Evolutionary conservation across 2,797 vertebrate genomes (phyloP).

Genomic region (Pseudochromis fuscus): DNA sequence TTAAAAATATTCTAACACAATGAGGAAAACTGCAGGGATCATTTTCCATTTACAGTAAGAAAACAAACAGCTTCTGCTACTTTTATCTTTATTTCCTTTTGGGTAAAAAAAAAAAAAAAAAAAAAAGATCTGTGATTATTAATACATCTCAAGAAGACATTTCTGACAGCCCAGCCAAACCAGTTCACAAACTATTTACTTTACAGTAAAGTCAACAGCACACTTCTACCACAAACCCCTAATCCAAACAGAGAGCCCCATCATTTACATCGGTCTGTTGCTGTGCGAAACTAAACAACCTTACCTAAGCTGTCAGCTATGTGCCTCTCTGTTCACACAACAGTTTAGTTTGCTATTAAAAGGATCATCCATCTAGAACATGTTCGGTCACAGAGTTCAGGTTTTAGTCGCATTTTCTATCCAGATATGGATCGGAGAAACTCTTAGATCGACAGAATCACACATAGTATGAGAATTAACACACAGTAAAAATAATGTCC

Average conservation of each 20-base stretch:
- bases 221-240: conserved; percentile 13
- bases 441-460: conserved; percentile 18
- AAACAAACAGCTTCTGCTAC: no score
- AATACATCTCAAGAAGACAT: background rate
- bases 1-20: no score
- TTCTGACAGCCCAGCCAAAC: conserved; percentile 4
- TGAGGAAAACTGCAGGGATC: no score
- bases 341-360: conserved; percentile 30
- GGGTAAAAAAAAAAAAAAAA: background rate
- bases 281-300: conserved; percentile 48
- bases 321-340: conserved; percentile 41
- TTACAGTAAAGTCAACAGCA: conserved; percentile 24
- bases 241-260: conserved; percentile 13
- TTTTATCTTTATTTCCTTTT: background rate
- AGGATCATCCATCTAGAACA: background rate
- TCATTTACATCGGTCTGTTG: conserved; percentile 17
- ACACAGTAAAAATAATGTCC: conserved; percentile 42
- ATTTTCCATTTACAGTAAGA: background rate
- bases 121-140: background rate
- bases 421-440: conserved; percentile 6
- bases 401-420: conserved; percentile 21
- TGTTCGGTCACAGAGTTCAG: background rate
- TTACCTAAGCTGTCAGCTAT: conserved; percentile 59
- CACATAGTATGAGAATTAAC: conserved; percentile 24
- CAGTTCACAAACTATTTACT: background rate